Evolutionary conservation across 2,113 vertebrate species (phyloP), one percentile per base, ranked within the genome.

Genomic region (Aegypius monachus): DNA sequence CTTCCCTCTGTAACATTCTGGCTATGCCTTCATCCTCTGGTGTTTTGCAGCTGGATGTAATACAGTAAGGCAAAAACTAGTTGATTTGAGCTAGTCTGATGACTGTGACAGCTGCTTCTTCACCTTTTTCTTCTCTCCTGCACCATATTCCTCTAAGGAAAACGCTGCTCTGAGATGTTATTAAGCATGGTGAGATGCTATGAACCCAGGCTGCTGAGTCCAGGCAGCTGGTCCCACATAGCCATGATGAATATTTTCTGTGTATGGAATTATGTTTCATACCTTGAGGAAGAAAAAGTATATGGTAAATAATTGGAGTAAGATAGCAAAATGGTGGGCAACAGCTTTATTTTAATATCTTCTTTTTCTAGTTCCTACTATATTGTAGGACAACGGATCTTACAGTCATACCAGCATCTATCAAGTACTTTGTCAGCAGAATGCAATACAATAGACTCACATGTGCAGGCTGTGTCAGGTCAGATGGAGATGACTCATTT

Each of bases 121-220:
- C 48, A 63, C 3, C 6, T 22, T 17, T 62, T 87, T 83, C 29
- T 66, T 92, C 32, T 75, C 32, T 80, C 11, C 8, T 32, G 8
- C 34, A 40, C n/a, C 4, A 19, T 59, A 50, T 7, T 79, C 16
- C 4, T 72, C 29, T 25, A 48, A 20, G 12, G 3, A 71, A 88
- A 77, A 50, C 0, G 7, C 4, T 81, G 2, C 15, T 82, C 42
- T 66, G 34, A 81, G n/a, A n/a, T 53, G 3, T 42, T 78, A 42
- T 40, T 36, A 29, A 81, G 8, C 18, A 71, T 26, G 10, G 40
- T 40, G 14, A 65, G 19, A n/a, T 43, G 43, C 20, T 36, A 56
- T 1, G 16, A 94, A 62, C 1, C 5, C 23, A n/a, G 22, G 10
- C 3, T 4, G 0, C 59, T 78, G 19, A 3, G 19, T 58, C 42